These are phyloP conservation scores for Spongia lamella DNA, from an alignment of 37 sponge, comb jelly and placozoan genomes.

Conservation along the genomic window DNA sequence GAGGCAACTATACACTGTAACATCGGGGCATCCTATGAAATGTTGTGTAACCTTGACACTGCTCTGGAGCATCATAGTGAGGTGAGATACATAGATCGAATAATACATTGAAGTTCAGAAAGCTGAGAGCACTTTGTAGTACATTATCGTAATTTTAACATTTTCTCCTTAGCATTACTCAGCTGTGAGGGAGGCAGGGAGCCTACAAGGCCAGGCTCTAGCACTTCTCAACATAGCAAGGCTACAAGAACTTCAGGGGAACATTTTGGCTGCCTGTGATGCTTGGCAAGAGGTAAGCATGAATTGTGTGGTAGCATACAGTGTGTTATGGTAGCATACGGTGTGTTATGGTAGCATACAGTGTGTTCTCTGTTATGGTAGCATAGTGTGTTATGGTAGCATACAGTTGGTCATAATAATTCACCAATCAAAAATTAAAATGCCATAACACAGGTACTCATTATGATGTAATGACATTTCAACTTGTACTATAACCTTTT, in stretches of 20 bases:
- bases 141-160: background rate
- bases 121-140: no score
- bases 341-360: no score
- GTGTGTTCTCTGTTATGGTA: no score
- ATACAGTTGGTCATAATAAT: no score
- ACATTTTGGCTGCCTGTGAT: conserved; percentile 54
- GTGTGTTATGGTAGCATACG: no score
- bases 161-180: conserved; percentile 42
- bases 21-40: conserved; percentile 69
- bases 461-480: no score
- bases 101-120: no score
- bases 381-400: no score
- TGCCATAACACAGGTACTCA: no score
- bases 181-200: conserved; percentile 30
- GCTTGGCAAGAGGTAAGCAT: conserved; percentile 48
- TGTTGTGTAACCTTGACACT: conserved; percentile 56
- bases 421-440: no score
- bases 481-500: no score
- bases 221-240: conserved; percentile 72
- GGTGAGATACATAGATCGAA: conserved; percentile 24
- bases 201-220: conserved; percentile 55
- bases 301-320: no score
- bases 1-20: conserved; percentile 64
- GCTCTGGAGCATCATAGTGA: conserved; percentile 65
- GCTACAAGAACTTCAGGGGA: conserved; percentile 52